Conservation (phyloP, 2,888 invertebrate genomes). For the Nomada hirtipes region DNA sequence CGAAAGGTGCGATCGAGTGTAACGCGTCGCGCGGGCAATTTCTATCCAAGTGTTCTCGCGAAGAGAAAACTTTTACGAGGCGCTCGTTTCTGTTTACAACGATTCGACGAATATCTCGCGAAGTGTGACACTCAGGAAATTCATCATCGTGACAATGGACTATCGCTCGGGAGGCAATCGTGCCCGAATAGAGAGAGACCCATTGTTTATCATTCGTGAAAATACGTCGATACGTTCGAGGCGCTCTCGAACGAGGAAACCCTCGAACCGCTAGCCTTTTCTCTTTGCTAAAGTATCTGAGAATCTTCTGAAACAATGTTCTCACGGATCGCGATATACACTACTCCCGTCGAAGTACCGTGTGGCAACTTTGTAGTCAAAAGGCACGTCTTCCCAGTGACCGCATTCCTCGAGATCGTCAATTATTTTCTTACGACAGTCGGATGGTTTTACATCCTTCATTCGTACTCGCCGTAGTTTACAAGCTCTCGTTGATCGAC, state of each 20-base stretch:
- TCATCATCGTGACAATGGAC: constrained; percentile 15
- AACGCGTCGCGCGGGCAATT: background rate
- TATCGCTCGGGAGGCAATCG: constrained; percentile 5
- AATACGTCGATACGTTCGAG: constrained; percentile 19
- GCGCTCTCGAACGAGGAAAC: background rate
- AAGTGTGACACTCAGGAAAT: constrained; percentile 34
- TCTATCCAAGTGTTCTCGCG: constrained; percentile 17
- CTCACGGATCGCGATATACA: constrained; percentile 51
- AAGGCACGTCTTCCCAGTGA: constrained; percentile 41
- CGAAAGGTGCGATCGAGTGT: constrained; percentile 34
- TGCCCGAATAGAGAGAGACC: background rate
- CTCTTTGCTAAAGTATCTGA: constrained; percentile 43
- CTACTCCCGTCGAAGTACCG: constrained; percentile 23
- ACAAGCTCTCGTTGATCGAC: background rate
- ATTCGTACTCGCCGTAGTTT: background rate
- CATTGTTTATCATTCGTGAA: constrained; percentile 30
- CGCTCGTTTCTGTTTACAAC: constrained; percentile 32
- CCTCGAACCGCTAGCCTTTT: background rate
- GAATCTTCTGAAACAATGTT: constrained; percentile 46
- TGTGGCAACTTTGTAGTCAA: constrained; percentile 35
- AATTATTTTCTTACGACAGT: constrained; percentile 26
- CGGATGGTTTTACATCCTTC: constrained; percentile 11
- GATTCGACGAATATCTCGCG: constrained; percentile 1
- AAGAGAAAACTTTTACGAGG: constrained; percentile 6
- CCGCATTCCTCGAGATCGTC: constrained; percentile 20